Conservation (phyloP, 2,113 vertebrate species). For the Alouatta palliata region DNA sequence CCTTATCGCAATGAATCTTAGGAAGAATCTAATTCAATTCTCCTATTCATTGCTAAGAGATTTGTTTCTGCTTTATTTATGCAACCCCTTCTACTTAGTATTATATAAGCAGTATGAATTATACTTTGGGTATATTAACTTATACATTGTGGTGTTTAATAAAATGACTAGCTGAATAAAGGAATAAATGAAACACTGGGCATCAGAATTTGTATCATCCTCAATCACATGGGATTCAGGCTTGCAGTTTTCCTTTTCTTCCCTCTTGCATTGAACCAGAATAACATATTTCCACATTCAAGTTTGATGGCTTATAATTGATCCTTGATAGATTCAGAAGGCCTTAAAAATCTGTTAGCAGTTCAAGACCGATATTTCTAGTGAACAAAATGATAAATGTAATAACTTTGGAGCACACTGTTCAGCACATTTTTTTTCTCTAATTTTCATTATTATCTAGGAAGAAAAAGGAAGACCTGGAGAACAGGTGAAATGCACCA, state of each 20-base stretch:
- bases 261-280: not conserved
- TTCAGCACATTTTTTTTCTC: not conserved
- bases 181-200: not conserved
- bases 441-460: not conserved
- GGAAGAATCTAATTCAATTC: not conserved
- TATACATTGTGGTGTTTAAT: not conserved
- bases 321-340: not conserved
- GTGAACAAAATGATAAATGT: not conserved
- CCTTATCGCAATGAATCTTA: not conserved
- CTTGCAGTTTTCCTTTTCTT: not conserved
- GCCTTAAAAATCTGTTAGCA: not conserved
- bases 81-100: not conserved
- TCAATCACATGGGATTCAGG: not conserved
- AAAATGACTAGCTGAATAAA: not conserved
- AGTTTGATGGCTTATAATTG: not conserved
- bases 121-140: not conserved
- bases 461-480: not conserved
- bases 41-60: not conserved
- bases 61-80: not conserved
- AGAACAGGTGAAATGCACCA: not conserved
- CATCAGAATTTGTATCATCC: not conserved
- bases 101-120: not conserved
- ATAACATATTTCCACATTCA: not conserved
- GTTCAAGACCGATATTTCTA: not conserved
- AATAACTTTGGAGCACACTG: not conserved